Base-by-base conservation (phyloP, 2,888 invertebrate species). In the Phymatocera aterrima region DNA sequence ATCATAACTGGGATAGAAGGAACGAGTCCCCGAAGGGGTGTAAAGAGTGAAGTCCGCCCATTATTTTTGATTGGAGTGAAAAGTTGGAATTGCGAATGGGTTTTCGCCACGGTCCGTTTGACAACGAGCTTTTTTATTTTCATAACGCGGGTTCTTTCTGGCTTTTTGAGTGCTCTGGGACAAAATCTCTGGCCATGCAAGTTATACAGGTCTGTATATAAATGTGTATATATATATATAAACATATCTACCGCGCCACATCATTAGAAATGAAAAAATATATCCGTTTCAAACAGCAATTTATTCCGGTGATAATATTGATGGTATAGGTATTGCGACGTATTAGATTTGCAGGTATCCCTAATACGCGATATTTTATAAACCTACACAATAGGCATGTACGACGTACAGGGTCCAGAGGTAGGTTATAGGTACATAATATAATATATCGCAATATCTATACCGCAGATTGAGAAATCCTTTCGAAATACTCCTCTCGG, bases 31-130 rank as follows among this genome's bases (percentile, higher is more conserved):
- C 43, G 0, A 6, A 40, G 57, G 60, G 57, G 28, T 75, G 75
- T 75, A 40, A 75, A 75, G 60, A 8, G 57, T 28, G 57, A n/a
- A n/a, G 60, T 37, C 8, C 60, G 43, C 40, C 75, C 60, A 75
- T 75, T 75, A 75, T 75, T 75, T 75, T 75, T 75, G 75, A 75
- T 75, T 75, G 75, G 75, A 75, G 75, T 43, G 75, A 75, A 75
- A 75, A 75, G 57, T 75, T 75, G 21, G 24, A 57, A 75, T 75
- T 40, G 75, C 75, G 60, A 75, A 75, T 75, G 40, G 75, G 57
- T 75, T 75, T 75, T 75, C 75, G 54, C 75, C 24, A 57, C 60
- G 40, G 57, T 75, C 75, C 54, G 75, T 60, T 75, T 57, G 75
- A 57, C 75, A 75, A 75, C 21, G 75, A 21, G 6, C 51, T 43